Base-by-base conservation (phyloP, 1,140 invertebrate species). In the Saccostrea glomerata region DNA sequence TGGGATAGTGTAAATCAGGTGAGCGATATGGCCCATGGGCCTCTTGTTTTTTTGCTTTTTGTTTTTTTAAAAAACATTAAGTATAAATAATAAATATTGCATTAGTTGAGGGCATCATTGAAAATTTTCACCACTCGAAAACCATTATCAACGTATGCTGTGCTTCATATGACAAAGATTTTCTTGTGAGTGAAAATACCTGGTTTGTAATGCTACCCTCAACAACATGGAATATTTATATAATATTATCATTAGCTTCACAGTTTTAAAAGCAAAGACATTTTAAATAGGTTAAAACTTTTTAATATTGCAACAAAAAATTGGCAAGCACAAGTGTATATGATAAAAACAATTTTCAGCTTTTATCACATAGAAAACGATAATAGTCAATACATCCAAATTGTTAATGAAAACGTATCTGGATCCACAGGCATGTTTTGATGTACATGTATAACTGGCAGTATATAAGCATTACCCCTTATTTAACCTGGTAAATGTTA, bases 271-370 rank as follows among this genome's bases (percentile, higher is more conserved):
- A 63, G 5, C 58, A 63, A 63, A 63, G 58, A 5, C 17, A 63
- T 36, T 30, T 77, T 15, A 15, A 36, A 36, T 77, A 30, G 30
- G 70, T 77, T 12, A n/a, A 20, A 77, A 77, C 23, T 77, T 77
- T 36, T 77, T n/a, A n/a, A 25, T 73, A 73, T 77, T 77, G 70
- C 70, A 77, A 77, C 70, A 77, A 73, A 73, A 77, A 77, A 25
- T 36, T 77, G 70, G 23, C 70, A 77, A 77, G 70, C 70, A 77
- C 11, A 77, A 77, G 15, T 77, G 23, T 25, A 73, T 73, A 17
- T 77, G 70, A 77, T 36, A 25, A 77, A 77, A 77, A 77, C 25
- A 11, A 77, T 30, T n/a, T 30, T 77, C 15, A 30, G 70, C 36
- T 77, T 77, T 77, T 2, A 77, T 30, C 70, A 77, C 58, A 20